Conservation (phyloP, 2,113 vertebrate genomes). For the Calonectris borealis region DNA sequence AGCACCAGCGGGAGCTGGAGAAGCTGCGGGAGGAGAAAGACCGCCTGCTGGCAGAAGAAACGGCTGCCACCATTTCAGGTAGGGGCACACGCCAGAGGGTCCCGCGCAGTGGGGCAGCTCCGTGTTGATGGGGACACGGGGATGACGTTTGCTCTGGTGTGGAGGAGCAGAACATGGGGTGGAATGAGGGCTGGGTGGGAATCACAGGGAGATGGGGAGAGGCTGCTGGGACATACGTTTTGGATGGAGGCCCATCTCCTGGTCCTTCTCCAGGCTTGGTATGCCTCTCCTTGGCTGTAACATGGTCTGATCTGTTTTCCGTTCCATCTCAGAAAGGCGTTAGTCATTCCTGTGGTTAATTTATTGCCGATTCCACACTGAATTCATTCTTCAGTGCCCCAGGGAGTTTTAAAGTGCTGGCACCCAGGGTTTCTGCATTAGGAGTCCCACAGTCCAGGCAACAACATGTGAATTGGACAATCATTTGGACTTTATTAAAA, state of each 20-base stretch:
- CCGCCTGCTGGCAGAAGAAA: slow-evolving; percentile 92
- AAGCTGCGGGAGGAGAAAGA: slow-evolving; percentile 94
- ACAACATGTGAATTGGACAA: neutral
- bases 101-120: fast-evolving
- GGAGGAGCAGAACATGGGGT: neutral
- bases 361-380: neutral
- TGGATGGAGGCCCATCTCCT: neutral
- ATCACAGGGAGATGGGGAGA: neutral
- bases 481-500: neutral
- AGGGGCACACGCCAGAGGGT: neutral
- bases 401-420: neutral
- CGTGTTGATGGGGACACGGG: fast-evolving
- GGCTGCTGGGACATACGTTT: neutral
- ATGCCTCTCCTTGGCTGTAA: neutral
- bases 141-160: fast-evolving
- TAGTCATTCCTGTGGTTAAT: neutral
- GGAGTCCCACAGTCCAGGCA: neutral
- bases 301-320: neutral
- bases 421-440: neutral
- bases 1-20: slow-evolving; percentile 94
- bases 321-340: neutral
- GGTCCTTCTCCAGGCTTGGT: neutral
- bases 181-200: neutral
- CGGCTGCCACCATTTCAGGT: slow-evolving; percentile 96
- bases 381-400: neutral